Conservation (phyloP, 2,888 invertebrate genomes). For the Rhamnusium bicolor region DNA sequence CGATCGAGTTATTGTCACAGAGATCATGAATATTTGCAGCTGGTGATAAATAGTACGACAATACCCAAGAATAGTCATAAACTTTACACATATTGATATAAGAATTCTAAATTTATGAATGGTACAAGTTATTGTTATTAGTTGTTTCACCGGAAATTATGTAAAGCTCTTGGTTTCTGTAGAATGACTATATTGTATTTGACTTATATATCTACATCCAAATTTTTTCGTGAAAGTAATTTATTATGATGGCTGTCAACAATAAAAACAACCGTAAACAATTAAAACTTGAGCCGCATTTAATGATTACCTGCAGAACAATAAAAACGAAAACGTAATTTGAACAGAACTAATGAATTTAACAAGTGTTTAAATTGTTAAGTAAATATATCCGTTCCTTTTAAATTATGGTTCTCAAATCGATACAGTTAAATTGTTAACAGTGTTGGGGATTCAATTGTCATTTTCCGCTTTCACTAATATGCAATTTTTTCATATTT, state of each 20-base stretch:
- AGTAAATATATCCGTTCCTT: neutral
- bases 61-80: no score
- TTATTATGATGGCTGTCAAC: neutral
- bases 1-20: no score
- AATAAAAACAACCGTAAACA: neutral
- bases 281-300: neutral
- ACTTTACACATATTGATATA: no score
- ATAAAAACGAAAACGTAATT: neutral
- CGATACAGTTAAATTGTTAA: slow-evolving; percentile 18
- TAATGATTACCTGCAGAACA: neutral
- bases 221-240: no score
- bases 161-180: no score
- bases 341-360: neutral
- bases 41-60: no score
- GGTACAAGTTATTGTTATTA: no score
- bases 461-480: slow-evolving; percentile 22
- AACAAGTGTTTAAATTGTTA: neutral
- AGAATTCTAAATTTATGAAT: no score
- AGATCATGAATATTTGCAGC: no score
- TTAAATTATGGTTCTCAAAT: neutral
- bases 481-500: slow-evolving; percentile 29
- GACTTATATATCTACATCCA: no score
- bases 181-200: no score
- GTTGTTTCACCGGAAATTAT: no score
- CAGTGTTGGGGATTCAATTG: slow-evolving; percentile 35